phyloP scores from a whole-genome alignment of 2,113 vertebrate genomes.

The Xiphorhynchus elegans region DNA sequence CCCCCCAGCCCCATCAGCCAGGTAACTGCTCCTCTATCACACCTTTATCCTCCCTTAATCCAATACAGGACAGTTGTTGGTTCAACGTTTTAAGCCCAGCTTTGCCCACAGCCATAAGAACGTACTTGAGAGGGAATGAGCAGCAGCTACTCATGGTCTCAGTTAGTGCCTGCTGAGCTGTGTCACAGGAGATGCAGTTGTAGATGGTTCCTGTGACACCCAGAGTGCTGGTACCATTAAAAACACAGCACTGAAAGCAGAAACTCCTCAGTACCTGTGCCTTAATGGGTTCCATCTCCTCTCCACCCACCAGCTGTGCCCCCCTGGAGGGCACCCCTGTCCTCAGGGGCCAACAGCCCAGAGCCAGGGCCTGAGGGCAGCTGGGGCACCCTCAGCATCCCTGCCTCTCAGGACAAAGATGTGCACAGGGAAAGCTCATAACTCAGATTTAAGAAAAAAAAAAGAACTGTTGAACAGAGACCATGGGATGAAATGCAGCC shows the following conservation, averaged over 20 bases:
- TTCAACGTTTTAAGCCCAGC: accelerated
- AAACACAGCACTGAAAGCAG: not conserved
- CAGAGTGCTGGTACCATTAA: not conserved
- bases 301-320: not conserved
- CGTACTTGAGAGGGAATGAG: not conserved
- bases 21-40: not conserved
- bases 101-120: not conserved
- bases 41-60: no score
- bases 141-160: not conserved
- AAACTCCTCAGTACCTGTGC: not conserved
- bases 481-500: not conserved
- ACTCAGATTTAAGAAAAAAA: not conserved
- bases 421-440: not conserved
- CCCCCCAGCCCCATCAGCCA: not conserved
- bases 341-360: not conserved
- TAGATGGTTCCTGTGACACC: accelerated
- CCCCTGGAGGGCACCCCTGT: not conserved
- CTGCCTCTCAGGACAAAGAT: accelerated
- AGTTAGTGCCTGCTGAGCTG: not conserved
- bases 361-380: accelerated
- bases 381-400: not conserved
- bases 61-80: not conserved
- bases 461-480: accelerated
- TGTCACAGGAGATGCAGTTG: not conserved
- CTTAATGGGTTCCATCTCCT: accelerated